These are phyloP conservation scores for Sminthopsis crassicaudata DNA, from an alignment of 2,113 vertebrate genomes.

Conservation along the genomic window DNA sequence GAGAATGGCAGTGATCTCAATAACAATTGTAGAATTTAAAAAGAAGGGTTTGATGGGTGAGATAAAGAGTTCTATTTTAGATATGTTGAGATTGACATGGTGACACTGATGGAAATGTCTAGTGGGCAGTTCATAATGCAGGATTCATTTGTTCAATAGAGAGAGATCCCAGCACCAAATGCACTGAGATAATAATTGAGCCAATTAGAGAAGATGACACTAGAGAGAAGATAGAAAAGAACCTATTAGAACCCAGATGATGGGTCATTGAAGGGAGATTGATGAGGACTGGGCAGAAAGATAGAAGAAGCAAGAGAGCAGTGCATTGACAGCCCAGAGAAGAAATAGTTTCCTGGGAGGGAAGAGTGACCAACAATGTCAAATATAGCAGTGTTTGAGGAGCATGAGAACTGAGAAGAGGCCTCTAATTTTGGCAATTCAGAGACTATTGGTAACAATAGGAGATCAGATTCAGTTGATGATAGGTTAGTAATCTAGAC, in stretches of 20 bases:
- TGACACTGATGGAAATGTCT: background rate
- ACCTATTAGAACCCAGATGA: background rate
- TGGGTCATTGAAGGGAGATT: background rate
- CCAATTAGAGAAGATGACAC: background rate
- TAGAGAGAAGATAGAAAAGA: background rate
- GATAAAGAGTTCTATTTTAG: background rate
- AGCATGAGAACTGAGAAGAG: background rate
- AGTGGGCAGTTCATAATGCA: background rate
- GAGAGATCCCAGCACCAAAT: background rate
- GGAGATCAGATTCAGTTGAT: too few relatives aligned
- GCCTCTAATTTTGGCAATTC: too few relatives aligned
- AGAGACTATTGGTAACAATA: too few relatives aligned
- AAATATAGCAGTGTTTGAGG: background rate
- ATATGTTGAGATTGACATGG: background rate
- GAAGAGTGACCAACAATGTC: background rate
- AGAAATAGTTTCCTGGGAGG: background rate
- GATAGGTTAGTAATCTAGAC: too few relatives aligned
- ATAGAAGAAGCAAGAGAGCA: background rate
- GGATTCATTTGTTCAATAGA: background rate
- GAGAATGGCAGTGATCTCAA: background rate
- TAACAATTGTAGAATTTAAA: background rate
- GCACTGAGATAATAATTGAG: background rate
- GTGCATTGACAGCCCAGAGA: background rate
- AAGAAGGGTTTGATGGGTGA: background rate
- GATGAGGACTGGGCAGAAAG: background rate